Conservation (phyloP, 2,113 vertebrate genomes). For the Osmerus mordax region DNA sequence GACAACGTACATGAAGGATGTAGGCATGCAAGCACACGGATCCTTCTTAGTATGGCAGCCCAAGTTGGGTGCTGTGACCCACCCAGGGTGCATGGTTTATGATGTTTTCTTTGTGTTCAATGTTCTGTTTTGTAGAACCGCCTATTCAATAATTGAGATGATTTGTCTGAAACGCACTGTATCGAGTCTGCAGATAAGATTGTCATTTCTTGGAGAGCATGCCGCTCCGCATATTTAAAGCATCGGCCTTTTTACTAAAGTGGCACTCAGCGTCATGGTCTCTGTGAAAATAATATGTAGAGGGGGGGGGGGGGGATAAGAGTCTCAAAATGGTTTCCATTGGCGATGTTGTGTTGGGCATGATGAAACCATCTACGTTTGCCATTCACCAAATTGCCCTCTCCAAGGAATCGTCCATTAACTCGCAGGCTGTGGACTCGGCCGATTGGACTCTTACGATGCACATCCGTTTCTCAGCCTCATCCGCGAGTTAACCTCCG, state of each 20-base stretch:
- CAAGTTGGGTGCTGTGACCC: background rate
- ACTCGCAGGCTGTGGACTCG: constrained; percentile 36
- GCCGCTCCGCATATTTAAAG: constrained; percentile 50
- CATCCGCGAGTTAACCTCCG: background rate
- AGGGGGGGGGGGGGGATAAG: constrained; percentile 23
- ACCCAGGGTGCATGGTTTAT: too few species aligned
- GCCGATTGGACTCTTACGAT: constrained; percentile 55
- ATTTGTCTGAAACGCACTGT: constrained; percentile 38
- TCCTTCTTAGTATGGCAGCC: background rate
- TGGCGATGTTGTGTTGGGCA: constrained; percentile 30
- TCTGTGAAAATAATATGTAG: constrained; percentile 10
- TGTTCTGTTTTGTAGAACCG: constrained; percentile 3
- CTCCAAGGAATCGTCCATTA: constrained; percentile 60
- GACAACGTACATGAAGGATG: background rate
- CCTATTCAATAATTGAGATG: constrained; percentile 24
- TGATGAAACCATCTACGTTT: constrained; percentile 46
- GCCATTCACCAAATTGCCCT: constrained; percentile 59
- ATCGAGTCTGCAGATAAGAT: constrained; percentile 49
- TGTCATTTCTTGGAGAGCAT: constrained; percentile 53
- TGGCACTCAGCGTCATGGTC: constrained; percentile 29
- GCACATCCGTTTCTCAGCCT: constrained; percentile 48
- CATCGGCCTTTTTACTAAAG: constrained; percentile 41
- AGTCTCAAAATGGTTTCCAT: constrained; percentile 35
- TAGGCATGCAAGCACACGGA: background rate
- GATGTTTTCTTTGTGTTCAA: background rate